A percentile compares a stretch with the other conserved stretches of the same genome.
These are phyloP conservation scores for Acipenser oxyrinchus DNA, from an alignment of 2,797 vertebrate genomes.

Conservation along the genomic window DNA sequence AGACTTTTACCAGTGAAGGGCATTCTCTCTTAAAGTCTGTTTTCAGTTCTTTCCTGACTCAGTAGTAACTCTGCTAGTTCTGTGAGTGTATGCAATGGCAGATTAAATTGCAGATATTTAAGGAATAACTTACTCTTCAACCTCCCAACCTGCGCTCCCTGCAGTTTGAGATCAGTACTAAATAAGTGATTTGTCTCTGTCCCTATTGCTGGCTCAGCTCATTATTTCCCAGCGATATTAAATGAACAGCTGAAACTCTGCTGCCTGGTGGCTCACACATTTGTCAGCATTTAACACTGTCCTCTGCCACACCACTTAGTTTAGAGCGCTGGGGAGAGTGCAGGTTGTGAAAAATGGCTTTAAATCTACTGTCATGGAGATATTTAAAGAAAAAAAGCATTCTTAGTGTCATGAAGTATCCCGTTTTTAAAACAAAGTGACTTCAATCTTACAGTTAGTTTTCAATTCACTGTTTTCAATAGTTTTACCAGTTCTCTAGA, in stretches of 20 bases:
- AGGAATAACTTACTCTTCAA: constrained; percentile 29
- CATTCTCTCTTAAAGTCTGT: too few relatives aligned
- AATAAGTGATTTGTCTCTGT: constrained; percentile 44
- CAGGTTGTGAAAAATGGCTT: not conserved
- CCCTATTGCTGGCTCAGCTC: constrained; percentile 29
- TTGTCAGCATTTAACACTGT: constrained; percentile 40
- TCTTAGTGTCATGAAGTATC: not conserved
- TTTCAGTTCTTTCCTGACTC: too few relatives aligned
- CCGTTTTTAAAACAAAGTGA: not conserved
- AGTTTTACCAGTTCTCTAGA: too few relatives aligned
- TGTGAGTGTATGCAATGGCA: constrained; percentile 13
- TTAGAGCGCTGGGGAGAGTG: constrained; percentile 3
- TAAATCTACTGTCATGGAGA: not conserved
- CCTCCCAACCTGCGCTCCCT: constrained; percentile 33
- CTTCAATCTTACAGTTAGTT: too few relatives aligned
- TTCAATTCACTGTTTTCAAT: too few relatives aligned
- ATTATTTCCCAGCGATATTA: constrained; percentile 40
- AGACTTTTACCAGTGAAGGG: too few relatives aligned
- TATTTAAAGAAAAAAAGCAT: not conserved
- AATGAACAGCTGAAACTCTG: constrained; percentile 34
- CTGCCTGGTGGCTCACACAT: constrained; percentile 25
- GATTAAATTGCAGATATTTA: constrained; percentile 27
- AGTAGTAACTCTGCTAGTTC: not conserved
- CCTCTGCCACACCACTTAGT: constrained; percentile 13
- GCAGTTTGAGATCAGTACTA: constrained; percentile 37